Evolutionary conservation across 2,888 invertebrate species (phyloP).

Genomic region (Artemia sinica): DNA sequence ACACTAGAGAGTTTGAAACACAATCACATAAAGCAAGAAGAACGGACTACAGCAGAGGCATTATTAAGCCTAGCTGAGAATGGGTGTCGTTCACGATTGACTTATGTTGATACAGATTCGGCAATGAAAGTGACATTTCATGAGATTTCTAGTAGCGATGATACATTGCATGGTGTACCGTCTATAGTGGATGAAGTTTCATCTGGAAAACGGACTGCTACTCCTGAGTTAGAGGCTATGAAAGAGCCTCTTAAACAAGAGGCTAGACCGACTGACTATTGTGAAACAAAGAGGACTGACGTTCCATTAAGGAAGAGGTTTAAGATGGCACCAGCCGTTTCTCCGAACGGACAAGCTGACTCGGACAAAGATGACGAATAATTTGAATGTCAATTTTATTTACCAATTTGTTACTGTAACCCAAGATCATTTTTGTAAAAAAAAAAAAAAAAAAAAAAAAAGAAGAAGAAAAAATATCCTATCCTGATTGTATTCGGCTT

Average conservation of each 20-base stretch:
- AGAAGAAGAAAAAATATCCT: no score
- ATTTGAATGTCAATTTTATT: background rate
- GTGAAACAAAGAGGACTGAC: constrained; percentile 13
- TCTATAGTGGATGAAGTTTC: constrained; percentile 7
- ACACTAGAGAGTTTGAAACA: constrained; percentile 1
- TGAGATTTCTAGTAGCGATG: background rate
- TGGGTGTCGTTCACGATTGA: background rate
- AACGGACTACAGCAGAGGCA: constrained; percentile 11
- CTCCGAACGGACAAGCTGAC: constrained; percentile 5
- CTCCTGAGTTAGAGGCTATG: constrained; percentile 5
- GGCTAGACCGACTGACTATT: constrained; percentile 1
- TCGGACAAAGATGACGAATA: constrained; percentile 12
- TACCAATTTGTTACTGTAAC: constrained; percentile 6
- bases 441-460: no score
- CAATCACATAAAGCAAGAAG: constrained; percentile 5
- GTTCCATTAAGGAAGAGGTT: constrained; percentile 10
- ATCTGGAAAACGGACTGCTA: constrained; percentile 10
- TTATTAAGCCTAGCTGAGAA: constrained; percentile 4
- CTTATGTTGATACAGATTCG: background rate
- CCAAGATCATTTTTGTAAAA: background rate
- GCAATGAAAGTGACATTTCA: constrained; percentile 5
- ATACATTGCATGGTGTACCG: constrained; percentile 4
- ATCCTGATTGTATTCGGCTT: no score
- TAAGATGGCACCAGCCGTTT: constrained; percentile 10
- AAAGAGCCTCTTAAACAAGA: constrained; percentile 7